phyloP scores from a whole-genome alignment of 2,888 invertebrate genomes.

The Prostheceraeus crozeri region DNA sequence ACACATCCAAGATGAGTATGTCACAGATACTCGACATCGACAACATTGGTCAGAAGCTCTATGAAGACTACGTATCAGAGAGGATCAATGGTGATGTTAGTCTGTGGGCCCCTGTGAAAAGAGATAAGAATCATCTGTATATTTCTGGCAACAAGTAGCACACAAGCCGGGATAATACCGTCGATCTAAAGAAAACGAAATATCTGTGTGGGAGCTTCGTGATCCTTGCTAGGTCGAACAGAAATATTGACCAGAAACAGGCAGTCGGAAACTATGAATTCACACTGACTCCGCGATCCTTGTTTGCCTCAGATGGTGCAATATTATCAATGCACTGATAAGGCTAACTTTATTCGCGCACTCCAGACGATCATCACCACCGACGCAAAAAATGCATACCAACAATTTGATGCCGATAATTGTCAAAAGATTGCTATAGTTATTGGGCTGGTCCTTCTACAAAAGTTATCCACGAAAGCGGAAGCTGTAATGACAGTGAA shows the following conservation, averaged over 20 bases:
- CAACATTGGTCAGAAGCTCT: constrained; percentile 39
- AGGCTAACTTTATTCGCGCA: constrained; percentile 31
- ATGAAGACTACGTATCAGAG: constrained; percentile 41
- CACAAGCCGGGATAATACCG: constrained; percentile 36
- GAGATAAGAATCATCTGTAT: constrained; percentile 37
- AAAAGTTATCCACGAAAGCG: constrained; percentile 22
- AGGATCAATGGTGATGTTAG: constrained; percentile 40
- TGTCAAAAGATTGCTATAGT: constrained; percentile 18
- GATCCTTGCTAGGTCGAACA: constrained; percentile 35
- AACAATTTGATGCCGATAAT: not conserved
- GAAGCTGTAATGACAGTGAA: constrained; percentile 30
- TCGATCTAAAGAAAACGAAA: constrained; percentile 38
- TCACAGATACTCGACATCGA: constrained; percentile 39
- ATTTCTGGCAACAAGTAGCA: constrained; percentile 36
- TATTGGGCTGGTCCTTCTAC: constrained; percentile 21
- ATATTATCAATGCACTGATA: constrained; percentile 27
- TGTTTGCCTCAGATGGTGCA: constrained; percentile 33
- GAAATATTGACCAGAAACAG: constrained; percentile 35
- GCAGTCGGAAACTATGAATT: constrained; percentile 26
- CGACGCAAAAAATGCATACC: not conserved
- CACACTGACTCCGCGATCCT: constrained; percentile 33
- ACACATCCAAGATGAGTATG: constrained; percentile 39
- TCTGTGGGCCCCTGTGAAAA: constrained; percentile 39
- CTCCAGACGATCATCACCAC: constrained; percentile 26
- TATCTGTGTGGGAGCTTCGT: constrained; percentile 36